phyloP scores from a whole-genome alignment of 2,888 invertebrate genomes.

The Drosophila prolongata region DNA sequence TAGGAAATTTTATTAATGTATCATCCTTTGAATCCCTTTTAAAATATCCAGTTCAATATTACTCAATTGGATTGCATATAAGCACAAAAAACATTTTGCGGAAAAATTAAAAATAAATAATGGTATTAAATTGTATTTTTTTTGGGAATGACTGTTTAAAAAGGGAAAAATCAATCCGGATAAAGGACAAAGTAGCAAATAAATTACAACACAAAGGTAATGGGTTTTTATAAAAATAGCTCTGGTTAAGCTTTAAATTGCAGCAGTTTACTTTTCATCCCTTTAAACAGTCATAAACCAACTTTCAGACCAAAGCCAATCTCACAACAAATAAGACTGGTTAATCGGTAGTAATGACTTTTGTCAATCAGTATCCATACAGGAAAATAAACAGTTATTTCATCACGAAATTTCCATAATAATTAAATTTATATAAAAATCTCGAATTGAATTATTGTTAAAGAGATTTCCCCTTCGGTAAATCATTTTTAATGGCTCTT shows the following conservation, averaged over 20 bases:
- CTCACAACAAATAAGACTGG: not conserved
- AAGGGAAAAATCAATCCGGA: no score
- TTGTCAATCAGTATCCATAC: conserved; percentile 7
- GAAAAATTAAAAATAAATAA: no score
- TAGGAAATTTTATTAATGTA: no score
- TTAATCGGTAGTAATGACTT: conserved; percentile 8
- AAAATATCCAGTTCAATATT: no score
- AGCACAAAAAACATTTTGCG: no score
- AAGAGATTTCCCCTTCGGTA: conserved; percentile 4
- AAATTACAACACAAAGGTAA: not conserved
- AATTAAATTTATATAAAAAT: conserved; percentile 9
- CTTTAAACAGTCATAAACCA: not conserved
- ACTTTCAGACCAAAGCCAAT: not conserved
- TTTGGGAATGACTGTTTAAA: no score
- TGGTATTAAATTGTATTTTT: no score
- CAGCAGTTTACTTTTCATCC: not conserved
- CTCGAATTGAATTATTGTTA: conserved; percentile 2
- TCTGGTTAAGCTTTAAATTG: not conserved
- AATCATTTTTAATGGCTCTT: conserved; percentile 36
- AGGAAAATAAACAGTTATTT: conserved; percentile 12
- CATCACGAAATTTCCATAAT: conserved; percentile 7
- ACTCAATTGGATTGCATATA: no score
- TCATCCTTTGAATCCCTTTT: no score
- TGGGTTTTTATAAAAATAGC: not conserved
- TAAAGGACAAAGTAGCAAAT: no score